Evolutionary conservation across 1,140 invertebrate species (phyloP).

Genomic region (Tetraneura akinire): DNA sequence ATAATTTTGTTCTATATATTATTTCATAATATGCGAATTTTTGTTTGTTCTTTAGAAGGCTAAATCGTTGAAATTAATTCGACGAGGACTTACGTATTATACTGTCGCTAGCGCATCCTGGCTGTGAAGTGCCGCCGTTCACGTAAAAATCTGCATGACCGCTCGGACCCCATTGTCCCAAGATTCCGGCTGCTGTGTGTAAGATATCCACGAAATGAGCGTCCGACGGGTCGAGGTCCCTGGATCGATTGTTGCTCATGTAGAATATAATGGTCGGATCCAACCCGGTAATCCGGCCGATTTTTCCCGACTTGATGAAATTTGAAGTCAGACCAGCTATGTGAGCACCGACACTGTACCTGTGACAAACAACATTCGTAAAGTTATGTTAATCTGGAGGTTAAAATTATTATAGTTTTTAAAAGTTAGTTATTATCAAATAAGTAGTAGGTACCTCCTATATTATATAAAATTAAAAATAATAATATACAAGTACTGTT

Average conservation of each 20-base stretch:
- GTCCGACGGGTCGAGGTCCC: constrained; percentile 80
- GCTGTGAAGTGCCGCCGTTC: constrained; percentile 84
- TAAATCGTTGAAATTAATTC: too few relatives aligned
- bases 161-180: constrained; percentile 81
- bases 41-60: too few relatives aligned
- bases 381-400: too few relatives aligned
- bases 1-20: too few relatives aligned
- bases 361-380: not conserved
- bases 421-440: too few relatives aligned
- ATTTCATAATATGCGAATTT: too few relatives aligned
- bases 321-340: constrained; percentile 81
- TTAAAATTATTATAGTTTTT: too few relatives aligned
- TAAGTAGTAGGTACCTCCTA: too few relatives aligned
- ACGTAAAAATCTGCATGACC: constrained; percentile 89
- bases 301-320: constrained; percentile 65
- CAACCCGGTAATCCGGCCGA: constrained; percentile 79
- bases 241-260: constrained; percentile 75
- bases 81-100: constrained; percentile 70
- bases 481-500: too few relatives aligned
- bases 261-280: constrained; percentile 81
- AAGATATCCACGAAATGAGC: constrained; percentile 86
- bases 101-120: constrained; percentile 77
- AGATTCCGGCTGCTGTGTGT: constrained; percentile 83
- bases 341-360: constrained; percentile 81
- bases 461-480: too few relatives aligned